These are phyloP conservation scores for Acanthornis magna DNA, from an alignment of 2,797 vertebrate genomes.

Conservation along the genomic window DNA sequence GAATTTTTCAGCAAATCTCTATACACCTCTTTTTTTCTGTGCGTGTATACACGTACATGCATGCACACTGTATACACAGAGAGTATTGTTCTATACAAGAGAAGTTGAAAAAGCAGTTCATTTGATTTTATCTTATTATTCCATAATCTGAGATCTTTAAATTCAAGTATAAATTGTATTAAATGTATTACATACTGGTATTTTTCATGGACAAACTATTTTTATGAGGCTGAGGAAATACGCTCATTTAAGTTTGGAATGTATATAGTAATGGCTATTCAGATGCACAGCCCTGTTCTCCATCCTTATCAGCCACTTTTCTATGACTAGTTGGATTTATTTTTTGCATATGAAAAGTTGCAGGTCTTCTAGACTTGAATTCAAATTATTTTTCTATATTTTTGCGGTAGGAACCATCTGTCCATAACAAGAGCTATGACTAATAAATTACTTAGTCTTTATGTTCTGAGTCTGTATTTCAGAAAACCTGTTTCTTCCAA, in stretches of 20 bases:
- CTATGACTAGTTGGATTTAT: slow-evolving; percentile 53
- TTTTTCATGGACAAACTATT: slow-evolving; percentile 62
- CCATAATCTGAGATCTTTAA: slow-evolving; percentile 46
- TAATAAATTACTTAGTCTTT: slow-evolving; percentile 38
- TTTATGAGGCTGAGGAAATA: slow-evolving; percentile 53
- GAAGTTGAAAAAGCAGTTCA: slow-evolving; percentile 66
- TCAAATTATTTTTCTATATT: slow-evolving; percentile 63
- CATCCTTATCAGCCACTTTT: slow-evolving; percentile 55
- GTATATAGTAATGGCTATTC: slow-evolving; percentile 36
- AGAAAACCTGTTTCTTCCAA: slow-evolving; percentile 52
- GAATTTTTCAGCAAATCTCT: slow-evolving; percentile 64
- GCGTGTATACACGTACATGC: slow-evolving; percentile 3
- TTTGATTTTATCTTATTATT: slow-evolving; percentile 64
- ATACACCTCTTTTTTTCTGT: slow-evolving; percentile 6
- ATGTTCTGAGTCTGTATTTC: slow-evolving; percentile 47
- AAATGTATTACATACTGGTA: slow-evolving; percentile 54
- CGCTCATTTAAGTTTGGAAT: slow-evolving; percentile 34
- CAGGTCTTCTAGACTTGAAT: slow-evolving; percentile 54
- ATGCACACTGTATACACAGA: slow-evolving; percentile 35
- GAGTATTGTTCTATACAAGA: slow-evolving; percentile 67
- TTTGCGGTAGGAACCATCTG: slow-evolving; percentile 51
- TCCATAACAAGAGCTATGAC: slow-evolving; percentile 23
- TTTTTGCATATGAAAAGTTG: slow-evolving; percentile 52
- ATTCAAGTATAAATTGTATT: slow-evolving; percentile 54
- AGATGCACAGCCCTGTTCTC: slow-evolving; percentile 41